Evolutionary conservation across 2,797 vertebrate species (phyloP), one percentile per base, ranked within the genome.

Genomic region (Sebastes itinus): DNA sequence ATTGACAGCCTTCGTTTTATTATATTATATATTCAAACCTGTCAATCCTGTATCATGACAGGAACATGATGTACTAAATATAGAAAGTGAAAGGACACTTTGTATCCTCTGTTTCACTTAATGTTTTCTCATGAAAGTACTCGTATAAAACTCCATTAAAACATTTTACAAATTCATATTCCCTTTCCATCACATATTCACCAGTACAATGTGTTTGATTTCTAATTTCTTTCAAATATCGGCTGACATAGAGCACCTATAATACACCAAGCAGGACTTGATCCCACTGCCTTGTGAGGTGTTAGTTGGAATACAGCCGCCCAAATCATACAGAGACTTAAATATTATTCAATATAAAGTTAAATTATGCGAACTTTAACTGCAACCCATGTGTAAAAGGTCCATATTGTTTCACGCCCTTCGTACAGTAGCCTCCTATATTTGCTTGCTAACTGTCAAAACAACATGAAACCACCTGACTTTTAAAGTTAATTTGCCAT

Each of bases 381-480:
- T 10, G 2, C 2, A 7, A 16, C 1, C 8, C 2, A 20, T 7
- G 2, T 18, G 8, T 64, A 3, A 7, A 14, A n/a, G 0, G 7
- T 14, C 30, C 58, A 7, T 0, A 2, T 9, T 5, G 28, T 3
- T 62, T 62, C 9, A 52, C 13, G 8, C 27, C 18, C 13, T 8
- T 7, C 5, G 1, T 7, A 3, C 66, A 11, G 2, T 22, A 42
- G 46, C 18, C 46, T 8, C 46, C 18, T 8, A 23, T 6, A 8
- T 32, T 68, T 6, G 7, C 13, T 30, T 12, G 6, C 0, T 20
- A 6, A 1, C 10, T 1, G 18, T 18, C 16, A 30, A 46, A 78
- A 46, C 25, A 4, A 27, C 6, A 5, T 18, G 8, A 42, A 54
- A 72, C 33, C 7, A 52, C 5, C 25, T 4, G 0, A 30, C 16